Conservation (phyloP, 2,888 invertebrate species). For the Nymphalis polychloros region DNA sequence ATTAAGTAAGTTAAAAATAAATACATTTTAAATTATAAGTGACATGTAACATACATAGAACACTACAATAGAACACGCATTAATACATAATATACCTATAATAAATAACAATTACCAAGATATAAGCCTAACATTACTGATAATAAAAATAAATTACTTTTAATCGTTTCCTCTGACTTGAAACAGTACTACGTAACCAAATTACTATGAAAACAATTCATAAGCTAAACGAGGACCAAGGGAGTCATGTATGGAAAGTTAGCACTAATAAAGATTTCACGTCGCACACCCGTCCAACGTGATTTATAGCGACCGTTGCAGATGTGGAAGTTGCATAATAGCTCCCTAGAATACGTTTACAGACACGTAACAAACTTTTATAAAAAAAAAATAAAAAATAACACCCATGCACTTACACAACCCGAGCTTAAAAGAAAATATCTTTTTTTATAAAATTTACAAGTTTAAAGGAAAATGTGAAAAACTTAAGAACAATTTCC, state of each 20-base stretch:
- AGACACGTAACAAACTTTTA: constrained; percentile 16
- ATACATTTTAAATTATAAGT: too few relatives aligned
- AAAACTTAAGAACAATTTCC: too few relatives aligned
- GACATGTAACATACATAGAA: too few relatives aligned
- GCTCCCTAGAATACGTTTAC: constrained; percentile 29
- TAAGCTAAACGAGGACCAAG: constrained; percentile 42
- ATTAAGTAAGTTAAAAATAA: too few relatives aligned
- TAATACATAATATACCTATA: too few relatives aligned
- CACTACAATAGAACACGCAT: too few relatives aligned
- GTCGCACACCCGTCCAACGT: constrained; percentile 25
- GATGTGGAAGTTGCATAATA: constrained; percentile 30
- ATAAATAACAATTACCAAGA: too few relatives aligned
- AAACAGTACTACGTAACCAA: constrained; percentile 17
- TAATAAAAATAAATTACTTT: not conserved
- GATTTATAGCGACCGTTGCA: constrained; percentile 25
- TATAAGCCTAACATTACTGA: too few relatives aligned
- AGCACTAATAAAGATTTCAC: constrained; percentile 45
- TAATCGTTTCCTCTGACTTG: not conserved
- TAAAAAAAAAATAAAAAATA: not conserved
- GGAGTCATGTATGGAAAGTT: constrained; percentile 45
- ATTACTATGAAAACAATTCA: constrained; percentile 43
- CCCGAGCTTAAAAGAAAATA: not conserved
- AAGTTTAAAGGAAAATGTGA: too few relatives aligned
- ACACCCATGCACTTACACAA: not conserved
- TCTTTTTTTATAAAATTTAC: too few relatives aligned